phyloP scores from a whole-genome alignment of 23 tunicate genomes.

The Clavelina lepadiformis region DNA sequence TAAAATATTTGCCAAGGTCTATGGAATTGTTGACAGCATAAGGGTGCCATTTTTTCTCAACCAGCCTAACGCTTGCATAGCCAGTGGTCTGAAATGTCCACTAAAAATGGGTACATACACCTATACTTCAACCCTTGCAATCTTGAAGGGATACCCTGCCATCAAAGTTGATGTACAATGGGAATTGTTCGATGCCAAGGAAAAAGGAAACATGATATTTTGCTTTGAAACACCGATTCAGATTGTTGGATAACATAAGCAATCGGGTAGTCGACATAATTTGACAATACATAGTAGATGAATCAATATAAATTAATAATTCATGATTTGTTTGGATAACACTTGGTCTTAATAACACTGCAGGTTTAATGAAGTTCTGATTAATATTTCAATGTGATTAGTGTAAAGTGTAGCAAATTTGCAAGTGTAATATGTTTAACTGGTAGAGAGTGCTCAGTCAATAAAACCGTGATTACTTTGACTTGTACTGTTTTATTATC shows the following conservation, averaged over 20 bases:
- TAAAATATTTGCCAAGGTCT: slow-evolving; percentile 15
- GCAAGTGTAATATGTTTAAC: too few relatives aligned
- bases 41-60: slow-evolving; percentile 24
- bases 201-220: slow-evolving; percentile 15
- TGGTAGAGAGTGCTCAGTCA: too few relatives aligned
- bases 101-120: slow-evolving; percentile 13
- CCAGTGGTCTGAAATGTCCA: slow-evolving; percentile 37
- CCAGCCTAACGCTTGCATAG: slow-evolving; percentile 30
- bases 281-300: too few relatives aligned
- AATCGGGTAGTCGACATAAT: too few relatives aligned
- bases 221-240: slow-evolving; percentile 45
- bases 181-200: slow-evolving; percentile 25
- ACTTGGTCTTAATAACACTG: too few relatives aligned
- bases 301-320: too few relatives aligned
- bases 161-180: slow-evolving; percentile 45
- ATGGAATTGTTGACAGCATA: slow-evolving; percentile 26
- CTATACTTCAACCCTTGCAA: slow-evolving; percentile 17
- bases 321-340: too few relatives aligned
- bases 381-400: too few relatives aligned
- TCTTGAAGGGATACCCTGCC: slow-evolving; percentile 18
- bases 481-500: too few relatives aligned
- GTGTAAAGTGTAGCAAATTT: too few relatives aligned
- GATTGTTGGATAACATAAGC: slow-evolving; percentile 44
- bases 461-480: too few relatives aligned
- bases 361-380: too few relatives aligned